These are phyloP conservation scores for Sorex fumeus DNA, from an alignment of 2,113 vertebrate genomes.

Conservation along the genomic window DNA sequence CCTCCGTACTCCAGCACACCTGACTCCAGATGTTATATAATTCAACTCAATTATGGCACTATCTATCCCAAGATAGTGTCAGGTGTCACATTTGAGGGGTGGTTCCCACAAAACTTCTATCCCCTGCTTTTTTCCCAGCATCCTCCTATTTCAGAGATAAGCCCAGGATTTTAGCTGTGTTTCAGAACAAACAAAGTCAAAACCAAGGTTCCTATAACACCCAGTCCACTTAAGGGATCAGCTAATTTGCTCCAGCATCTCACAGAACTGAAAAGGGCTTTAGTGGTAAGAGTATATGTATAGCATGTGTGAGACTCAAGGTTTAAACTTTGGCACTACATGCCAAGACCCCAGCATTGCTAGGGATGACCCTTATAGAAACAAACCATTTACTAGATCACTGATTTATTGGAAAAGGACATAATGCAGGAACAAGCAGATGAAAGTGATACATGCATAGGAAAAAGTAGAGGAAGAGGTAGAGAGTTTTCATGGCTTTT, in stretches of 20 bases:
- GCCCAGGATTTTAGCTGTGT: neutral
- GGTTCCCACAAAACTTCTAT: neutral
- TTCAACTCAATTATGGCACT: neutral
- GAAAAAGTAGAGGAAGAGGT: neutral
- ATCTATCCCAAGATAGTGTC: neutral
- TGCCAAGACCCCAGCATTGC: no score
- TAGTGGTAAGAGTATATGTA: neutral
- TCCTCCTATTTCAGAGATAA: neutral
- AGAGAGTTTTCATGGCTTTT: neutral
- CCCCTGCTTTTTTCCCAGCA: fast-evolving
- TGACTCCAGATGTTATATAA: neutral
- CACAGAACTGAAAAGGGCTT: neutral
- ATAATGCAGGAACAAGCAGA: neutral
- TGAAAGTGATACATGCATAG: neutral
- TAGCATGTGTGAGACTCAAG: no score
- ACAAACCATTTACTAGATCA: neutral
- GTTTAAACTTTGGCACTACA: no score
- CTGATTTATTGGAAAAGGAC: neutral
- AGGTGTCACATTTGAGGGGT: neutral
- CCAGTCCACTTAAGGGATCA: neutral
- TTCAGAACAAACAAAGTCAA: neutral
- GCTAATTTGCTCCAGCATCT: neutral
- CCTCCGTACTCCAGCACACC: neutral
- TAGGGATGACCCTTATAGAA: no score
- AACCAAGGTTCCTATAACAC: neutral